phyloP scores from a whole-genome alignment of 2,888 invertebrate genomes.

The Pollenia angustigena region DNA sequence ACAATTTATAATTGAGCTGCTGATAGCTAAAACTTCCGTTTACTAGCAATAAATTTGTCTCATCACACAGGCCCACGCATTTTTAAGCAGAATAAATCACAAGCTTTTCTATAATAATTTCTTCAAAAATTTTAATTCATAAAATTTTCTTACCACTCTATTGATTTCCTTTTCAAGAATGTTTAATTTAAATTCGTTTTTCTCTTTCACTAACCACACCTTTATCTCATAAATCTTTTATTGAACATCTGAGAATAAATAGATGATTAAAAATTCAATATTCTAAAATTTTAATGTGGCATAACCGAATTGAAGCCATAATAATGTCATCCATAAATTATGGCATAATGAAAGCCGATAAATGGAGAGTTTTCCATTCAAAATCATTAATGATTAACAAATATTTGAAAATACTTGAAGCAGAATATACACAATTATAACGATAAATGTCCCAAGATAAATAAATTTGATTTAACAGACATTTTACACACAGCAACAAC shows the following conservation, averaged over 20 bases:
- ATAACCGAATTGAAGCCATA: constrained; percentile 70
- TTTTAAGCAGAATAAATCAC: constrained; percentile 3
- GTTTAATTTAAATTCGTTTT: constrained; percentile 26
- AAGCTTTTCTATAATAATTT: neutral
- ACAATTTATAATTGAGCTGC: neutral
- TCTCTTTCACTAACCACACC: constrained; percentile 34
- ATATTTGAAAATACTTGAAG: constrained; percentile 71
- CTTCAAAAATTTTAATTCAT: constrained; percentile 14
- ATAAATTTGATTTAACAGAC: constrained; percentile 40
- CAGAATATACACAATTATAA: constrained; percentile 63
- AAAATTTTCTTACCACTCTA: neutral
- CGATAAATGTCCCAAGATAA: constrained; percentile 64
- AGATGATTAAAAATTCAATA: constrained; percentile 67
- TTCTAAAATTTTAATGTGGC: constrained; percentile 71
- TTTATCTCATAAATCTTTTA: constrained; percentile 62
- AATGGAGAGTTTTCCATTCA: constrained; percentile 53
- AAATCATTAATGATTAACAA: constrained; percentile 62
- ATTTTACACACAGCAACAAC: neutral
- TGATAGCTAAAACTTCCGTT: neutral
- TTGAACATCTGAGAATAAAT: constrained; percentile 35
- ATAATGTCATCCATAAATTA: constrained; percentile 72
- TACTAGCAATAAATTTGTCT: neutral
- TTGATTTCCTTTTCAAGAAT: neutral
- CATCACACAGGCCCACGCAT: constrained; percentile 1
- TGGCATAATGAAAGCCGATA: constrained; percentile 60